Conservation (phyloP, 2,888 invertebrate species). For the Zootermopsis nevadensis region DNA sequence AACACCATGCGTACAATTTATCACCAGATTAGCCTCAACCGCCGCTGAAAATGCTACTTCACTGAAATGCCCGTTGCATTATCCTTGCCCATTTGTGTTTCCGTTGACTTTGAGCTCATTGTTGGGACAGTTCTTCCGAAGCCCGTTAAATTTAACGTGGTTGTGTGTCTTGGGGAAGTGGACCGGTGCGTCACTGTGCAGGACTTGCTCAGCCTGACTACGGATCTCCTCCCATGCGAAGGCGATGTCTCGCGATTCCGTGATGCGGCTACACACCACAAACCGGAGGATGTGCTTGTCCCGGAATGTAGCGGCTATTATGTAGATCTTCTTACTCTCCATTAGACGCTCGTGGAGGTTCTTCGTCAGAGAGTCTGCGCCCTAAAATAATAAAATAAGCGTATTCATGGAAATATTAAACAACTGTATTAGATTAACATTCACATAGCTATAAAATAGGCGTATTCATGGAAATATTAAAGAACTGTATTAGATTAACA, state of each 20-base stretch:
- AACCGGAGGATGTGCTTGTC: conserved; percentile 81
- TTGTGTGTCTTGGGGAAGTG: not conserved
- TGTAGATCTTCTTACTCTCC: conserved; percentile 80
- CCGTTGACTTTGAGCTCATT: not conserved
- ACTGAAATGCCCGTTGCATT: not conserved
- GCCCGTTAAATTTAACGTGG: not conserved
- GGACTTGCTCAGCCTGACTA: conserved; percentile 63
- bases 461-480: no score
- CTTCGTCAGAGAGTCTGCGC: conserved; percentile 76
- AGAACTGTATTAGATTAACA: no score
- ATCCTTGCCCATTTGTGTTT: not conserved
- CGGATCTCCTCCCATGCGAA: conserved; percentile 82
- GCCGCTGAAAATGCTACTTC: no score
- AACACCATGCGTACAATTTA: no score
- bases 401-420: no score
- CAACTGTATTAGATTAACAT: no score
- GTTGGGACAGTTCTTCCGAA: not conserved
- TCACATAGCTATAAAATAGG: no score
- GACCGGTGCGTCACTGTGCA: not conserved
- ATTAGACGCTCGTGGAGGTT: conserved; percentile 78
- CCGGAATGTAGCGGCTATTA: conserved; percentile 80
- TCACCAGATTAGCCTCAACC: no score
- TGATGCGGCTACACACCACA: conserved; percentile 81
- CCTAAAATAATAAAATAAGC: conserved; percentile 61
- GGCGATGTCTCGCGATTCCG: conserved; percentile 77